Conservation (phyloP, 2,888 invertebrate species). For the Malacosoma neustria region DNA sequence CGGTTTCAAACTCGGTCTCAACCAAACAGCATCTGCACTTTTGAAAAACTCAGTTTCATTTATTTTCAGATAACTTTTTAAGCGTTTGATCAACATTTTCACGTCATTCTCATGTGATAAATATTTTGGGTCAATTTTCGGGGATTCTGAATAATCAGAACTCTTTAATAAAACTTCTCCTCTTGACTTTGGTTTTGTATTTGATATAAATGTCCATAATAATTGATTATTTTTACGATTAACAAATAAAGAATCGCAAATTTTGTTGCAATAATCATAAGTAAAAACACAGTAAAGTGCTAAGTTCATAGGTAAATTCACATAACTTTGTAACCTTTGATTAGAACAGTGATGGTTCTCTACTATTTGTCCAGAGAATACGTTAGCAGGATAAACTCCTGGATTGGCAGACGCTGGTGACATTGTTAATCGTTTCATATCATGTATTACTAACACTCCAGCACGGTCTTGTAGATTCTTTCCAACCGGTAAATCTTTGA, state of each 20-base stretch:
- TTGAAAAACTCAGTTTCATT: slow-evolving; percentile 3
- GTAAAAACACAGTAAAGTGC: slow-evolving; percentile 3
- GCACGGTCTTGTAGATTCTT: slow-evolving; percentile 35
- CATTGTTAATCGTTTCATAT: slow-evolving; percentile 4
- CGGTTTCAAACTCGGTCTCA: background rate
- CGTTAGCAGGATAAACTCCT: slow-evolving; percentile 2
- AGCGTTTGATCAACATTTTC: background rate
- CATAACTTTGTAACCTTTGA: background rate
- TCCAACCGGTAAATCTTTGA: slow-evolving; percentile 35
- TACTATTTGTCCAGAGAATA: slow-evolving; percentile 7
- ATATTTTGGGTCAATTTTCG: background rate
- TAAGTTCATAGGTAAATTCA: background rate
- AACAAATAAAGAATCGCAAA: slow-evolving; percentile 4
- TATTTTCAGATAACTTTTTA: slow-evolving; percentile 1
- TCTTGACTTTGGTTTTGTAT: slow-evolving; percentile 1
- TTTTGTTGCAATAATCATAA: slow-evolving; percentile 4
- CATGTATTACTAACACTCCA: slow-evolving; percentile 6
- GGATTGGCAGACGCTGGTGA: slow-evolving; percentile 4
- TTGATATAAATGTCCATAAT: background rate
- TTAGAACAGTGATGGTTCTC: slow-evolving; percentile 1
- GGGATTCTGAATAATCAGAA: background rate
- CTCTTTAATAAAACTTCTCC: slow-evolving; percentile 1
- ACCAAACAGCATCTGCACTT: background rate
- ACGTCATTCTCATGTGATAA: slow-evolving; percentile 1
- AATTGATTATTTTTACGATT: slow-evolving; percentile 3